Conservation (phyloP, 2,113 vertebrate species). For the Choloepus hoffmanni region DNA sequence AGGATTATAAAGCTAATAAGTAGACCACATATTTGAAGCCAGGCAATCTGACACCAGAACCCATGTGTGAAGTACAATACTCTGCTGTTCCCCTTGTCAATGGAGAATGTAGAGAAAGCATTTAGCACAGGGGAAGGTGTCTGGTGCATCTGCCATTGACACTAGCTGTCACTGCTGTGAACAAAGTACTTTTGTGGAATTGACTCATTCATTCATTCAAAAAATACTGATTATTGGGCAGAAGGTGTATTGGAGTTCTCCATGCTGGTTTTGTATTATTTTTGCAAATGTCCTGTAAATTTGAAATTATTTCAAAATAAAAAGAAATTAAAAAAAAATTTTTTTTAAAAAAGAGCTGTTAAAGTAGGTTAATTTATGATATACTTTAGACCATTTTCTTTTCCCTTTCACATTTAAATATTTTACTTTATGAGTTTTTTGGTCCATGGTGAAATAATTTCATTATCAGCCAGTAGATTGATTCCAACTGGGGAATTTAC, state of each 20-base stretch:
- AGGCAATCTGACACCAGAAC: neutral
- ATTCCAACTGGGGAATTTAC: constrained; percentile 40
- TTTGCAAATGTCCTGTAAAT: no score
- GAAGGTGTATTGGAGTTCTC: no score
- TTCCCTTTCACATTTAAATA: constrained; percentile 47
- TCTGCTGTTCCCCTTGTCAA: neutral
- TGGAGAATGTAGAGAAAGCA: no score
- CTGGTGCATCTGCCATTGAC: fast-evolving
- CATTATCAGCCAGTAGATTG: constrained; percentile 2
- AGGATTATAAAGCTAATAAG: neutral
- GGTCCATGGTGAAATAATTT: constrained; percentile 15
- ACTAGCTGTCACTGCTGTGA: neutral
- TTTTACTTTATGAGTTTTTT: constrained; percentile 27
- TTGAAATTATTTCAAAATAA: no score
- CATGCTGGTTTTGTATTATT: no score
- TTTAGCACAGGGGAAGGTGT: neutral
- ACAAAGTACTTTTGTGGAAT: neutral
- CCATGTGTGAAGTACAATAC: neutral
- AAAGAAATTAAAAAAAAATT: no score
- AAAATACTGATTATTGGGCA: neutral
- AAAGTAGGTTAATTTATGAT: constrained; percentile 44
- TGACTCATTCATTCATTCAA: neutral
- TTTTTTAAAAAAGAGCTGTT: neutral
- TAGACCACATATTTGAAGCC: neutral
- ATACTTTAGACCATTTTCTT: neutral